Evolutionary conservation across 2,888 invertebrate genomes (phyloP), one percentile per base, ranked within the genome.

Genomic region (Ichneumoninae sp.): DNA sequence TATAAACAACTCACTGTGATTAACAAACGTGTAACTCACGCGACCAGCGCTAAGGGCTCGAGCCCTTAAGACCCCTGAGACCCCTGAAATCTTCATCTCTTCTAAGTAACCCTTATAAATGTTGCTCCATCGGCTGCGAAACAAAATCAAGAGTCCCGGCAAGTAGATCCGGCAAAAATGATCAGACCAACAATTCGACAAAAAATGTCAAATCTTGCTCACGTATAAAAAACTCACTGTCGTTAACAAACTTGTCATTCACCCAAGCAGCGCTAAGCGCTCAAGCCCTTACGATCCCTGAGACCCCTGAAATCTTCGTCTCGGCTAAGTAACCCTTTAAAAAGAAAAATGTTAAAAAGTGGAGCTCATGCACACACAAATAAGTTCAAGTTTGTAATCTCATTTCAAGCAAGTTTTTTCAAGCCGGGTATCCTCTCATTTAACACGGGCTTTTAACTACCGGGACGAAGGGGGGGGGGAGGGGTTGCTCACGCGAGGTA

Each of bases 351-450:
- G 22, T 5, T 3, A 62, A 62, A 62, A 62, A 30, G 8, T 26
- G 22, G 13, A 33, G 62, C 62, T 62, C 62, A 62, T 33, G 62
- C 62, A 13, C n/a, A n/a, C n/a, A 33, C 62, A 33, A 33, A 33
- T 33, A 33, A 62, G 30, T 62, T 62, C 7, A 62, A 30, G 62
- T 62, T 62, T 62, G 6, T 62, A 62, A 62, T 62, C 33, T 13
- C 62, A 62, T 62, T 47, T 33, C n/a, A n/a, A 13, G 33, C 6
- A 33, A 62, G 62, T 62, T 62, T 62, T 62, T 62, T 62, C 62
- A 62, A 62, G 62, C 30, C 33, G 16, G 30, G 30, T 33, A 33
- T 62, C 33, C 30, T 62, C 30, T 26, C 30, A 33, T 62, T 62
- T n/a, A 62, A 16, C 26, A 16, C 33, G 62, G 62, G 62, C 62